These are phyloP conservation scores for Periophthalmus magnuspinnatus DNA, from an alignment of 2,797 vertebrate species.

Conservation along the genomic window DNA sequence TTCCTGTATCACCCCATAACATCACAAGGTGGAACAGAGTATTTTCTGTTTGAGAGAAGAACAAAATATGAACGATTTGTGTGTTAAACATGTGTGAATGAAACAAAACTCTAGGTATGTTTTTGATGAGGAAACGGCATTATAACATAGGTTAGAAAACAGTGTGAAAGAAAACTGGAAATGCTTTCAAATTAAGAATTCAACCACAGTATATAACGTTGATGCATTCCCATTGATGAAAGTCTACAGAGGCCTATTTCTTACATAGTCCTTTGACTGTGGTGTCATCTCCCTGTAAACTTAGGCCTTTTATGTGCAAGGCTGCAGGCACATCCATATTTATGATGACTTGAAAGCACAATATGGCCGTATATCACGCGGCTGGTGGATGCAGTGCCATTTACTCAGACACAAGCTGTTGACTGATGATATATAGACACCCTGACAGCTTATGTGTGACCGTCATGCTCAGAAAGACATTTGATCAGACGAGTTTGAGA, in stretches of 20 bases:
- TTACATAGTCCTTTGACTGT: not conserved
- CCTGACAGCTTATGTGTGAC: not conserved
- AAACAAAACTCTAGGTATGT: too few species aligned
- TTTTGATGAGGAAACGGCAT: too few species aligned
- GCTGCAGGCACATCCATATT: conserved; percentile 20
- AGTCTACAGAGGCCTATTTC: not conserved
- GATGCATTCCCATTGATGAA: not conserved
- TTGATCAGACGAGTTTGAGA: not conserved
- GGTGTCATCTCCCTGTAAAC: conserved; percentile 9
- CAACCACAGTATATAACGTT: not conserved
- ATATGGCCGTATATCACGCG: not conserved
- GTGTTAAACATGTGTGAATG: too few species aligned
- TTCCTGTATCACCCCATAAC: too few species aligned
- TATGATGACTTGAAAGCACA: conserved; percentile 16
- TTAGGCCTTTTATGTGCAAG: not conserved
- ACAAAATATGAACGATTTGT: too few species aligned
- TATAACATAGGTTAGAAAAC: too few species aligned
- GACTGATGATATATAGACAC: conserved; percentile 10
- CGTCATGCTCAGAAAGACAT: conserved; percentile 6
- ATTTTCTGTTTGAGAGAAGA: too few species aligned
- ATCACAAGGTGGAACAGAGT: too few species aligned
- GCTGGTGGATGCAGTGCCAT: not conserved
- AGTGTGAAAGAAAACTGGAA: too few species aligned
- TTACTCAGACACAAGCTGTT: not conserved
- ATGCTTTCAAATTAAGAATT: not conserved